Base-by-base conservation (phyloP, 2,113 vertebrate species). In the Copsychus sechellarum region DNA sequence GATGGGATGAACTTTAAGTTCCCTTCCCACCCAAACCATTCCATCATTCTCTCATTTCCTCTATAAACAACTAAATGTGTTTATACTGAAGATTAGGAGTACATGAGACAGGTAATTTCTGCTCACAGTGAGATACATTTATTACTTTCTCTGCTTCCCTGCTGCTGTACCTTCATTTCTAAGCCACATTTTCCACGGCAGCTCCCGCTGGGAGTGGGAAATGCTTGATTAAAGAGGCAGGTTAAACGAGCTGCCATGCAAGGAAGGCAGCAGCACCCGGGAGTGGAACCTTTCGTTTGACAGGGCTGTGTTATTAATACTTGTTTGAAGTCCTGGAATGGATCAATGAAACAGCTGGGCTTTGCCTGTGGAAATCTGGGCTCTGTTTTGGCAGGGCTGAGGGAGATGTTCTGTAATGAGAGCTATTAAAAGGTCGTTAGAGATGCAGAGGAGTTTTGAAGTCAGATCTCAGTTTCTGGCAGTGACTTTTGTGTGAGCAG, bases 1-100 rank as follows among this genome's bases (percentile, higher is more conserved):
- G 0, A 34, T 0, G 0, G 4, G 34, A 8, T 51, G 51, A 0
- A 1, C 0, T 66, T n/a, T 45, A 14, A 38, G 0, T 0, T 72
- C 31, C 33, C 15, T 45, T 29, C 60, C 43, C 1, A n/a, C 38
- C 60, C 69, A 66, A 73, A 45, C 33, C 60, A 29, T 28, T 81
- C 69, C n/a, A 43, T 51, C 33, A 58, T 66, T 29, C 51, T 11
- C 25, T 25, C 45, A n/a, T 38, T 90, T 19, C 33, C 67, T 65
- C 48, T 42, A 1, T 3, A 19, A 62, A 40, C 5, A 5, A 43
- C 15, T 11, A 20, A 67, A 12, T 12, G 7, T 29, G 17, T 31
- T 47, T 24, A 9, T 29, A 7, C 18, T 34, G 34, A 36, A 31
- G 22, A 25, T 12, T 7, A 9, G 9, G 12, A 53, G 9, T 4